Conservation (phyloP, 2,113 vertebrate species). For the Hippoglossus stenolepis region DNA sequence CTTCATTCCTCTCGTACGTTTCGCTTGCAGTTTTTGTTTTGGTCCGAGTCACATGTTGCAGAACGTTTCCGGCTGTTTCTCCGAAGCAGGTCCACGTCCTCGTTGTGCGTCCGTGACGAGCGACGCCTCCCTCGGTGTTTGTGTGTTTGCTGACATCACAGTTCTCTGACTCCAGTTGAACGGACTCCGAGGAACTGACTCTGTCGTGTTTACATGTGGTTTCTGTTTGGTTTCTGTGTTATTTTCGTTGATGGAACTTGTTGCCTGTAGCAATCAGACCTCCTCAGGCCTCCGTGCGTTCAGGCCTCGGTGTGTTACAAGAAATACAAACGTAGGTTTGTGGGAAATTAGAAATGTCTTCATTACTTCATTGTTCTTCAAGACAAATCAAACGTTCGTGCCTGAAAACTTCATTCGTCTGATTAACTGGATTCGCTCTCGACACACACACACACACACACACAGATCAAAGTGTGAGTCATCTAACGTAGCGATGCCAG, state of each 20-base stretch:
- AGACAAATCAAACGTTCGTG: no score
- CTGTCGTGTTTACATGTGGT: conserved; percentile 60
- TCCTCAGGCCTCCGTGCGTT: background rate
- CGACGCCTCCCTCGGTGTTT: conserved; percentile 16
- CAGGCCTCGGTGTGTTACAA: no score
- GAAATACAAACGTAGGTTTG: no score
- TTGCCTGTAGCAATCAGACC: conserved; percentile 46
- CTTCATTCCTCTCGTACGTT: background rate
- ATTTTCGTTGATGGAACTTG: conserved; percentile 2
- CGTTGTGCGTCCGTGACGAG: background rate
- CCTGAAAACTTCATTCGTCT: no score
- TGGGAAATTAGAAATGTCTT: no score
- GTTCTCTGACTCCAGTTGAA: background rate
- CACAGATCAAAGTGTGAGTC: background rate
- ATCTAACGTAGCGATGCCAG: no score
- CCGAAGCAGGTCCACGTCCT: background rate
- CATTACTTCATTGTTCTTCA: no score
- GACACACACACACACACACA: conserved; percentile 18
- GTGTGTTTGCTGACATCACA: background rate
- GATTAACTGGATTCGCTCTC: background rate
- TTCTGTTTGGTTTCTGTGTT: background rate
- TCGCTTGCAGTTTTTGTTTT: background rate
- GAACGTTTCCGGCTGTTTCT: background rate
- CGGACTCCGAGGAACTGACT: background rate
- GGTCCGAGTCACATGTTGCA: no score